Evolutionary conservation across 1,140 invertebrate species (phyloP).

Genomic region (Helicoverpa zea): DNA sequence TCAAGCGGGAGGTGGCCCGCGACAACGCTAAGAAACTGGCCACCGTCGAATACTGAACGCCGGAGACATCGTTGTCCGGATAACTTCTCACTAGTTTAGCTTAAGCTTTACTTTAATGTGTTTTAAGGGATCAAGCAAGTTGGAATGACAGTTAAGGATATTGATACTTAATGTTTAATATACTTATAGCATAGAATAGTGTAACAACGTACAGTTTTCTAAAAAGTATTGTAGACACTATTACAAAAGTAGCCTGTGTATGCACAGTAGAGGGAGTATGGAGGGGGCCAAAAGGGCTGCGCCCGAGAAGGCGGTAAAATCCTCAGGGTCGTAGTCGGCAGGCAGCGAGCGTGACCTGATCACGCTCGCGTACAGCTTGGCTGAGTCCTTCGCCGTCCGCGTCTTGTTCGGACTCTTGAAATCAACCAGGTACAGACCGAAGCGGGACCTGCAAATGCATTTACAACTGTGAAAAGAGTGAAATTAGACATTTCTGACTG

Average conservation of each 20-base stretch:
- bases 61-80: slow-evolving; percentile 19
- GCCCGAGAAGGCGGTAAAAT: slow-evolving; percentile 81
- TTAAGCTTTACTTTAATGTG: slow-evolving; percentile 67
- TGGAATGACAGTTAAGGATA: slow-evolving; percentile 78
- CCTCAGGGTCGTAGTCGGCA: slow-evolving; percentile 79
- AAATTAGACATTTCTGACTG: slow-evolving; percentile 78
- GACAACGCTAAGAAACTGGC: slow-evolving; percentile 82
- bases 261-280: slow-evolving; percentile 66
- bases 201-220: slow-evolving; percentile 73
- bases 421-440: slow-evolving; percentile 92
- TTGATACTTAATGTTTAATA: slow-evolving; percentile 73
- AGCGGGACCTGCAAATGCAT: slow-evolving; percentile 89
- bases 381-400: slow-evolving; percentile 91
- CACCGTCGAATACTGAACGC: slow-evolving; percentile 80
- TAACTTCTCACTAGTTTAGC: slow-evolving; percentile 64
- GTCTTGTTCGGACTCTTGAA: slow-evolving; percentile 90
- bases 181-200: slow-evolving; percentile 69
- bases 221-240: slow-evolving; percentile 64
- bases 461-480: slow-evolving; percentile 79
- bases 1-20: slow-evolving; percentile 75
- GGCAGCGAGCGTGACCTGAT: slow-evolving; percentile 75
- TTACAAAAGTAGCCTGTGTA: slow-evolving; percentile 74
- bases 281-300: slow-evolving; percentile 65
- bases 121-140: slow-evolving; percentile 80
- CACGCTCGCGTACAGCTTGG: slow-evolving; percentile 86